Evolutionary conservation across 1,140 invertebrate genomes (phyloP), one percentile per base, ranked within the genome.

Genomic region (Psilanteris sp.): DNA sequence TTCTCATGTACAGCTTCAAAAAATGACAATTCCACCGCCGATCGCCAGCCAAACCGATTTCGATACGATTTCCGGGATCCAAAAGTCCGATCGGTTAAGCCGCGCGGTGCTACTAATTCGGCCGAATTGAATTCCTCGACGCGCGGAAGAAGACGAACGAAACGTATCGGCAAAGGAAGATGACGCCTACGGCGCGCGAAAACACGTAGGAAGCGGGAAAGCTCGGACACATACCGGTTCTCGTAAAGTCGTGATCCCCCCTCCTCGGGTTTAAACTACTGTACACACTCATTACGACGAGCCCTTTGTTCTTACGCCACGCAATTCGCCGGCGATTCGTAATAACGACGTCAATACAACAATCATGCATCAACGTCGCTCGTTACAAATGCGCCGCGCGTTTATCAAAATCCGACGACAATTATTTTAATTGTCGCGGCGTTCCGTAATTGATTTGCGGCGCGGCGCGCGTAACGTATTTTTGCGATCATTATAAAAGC

Each of bases 231-330:
- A 83, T 85, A 84, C 84, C 84, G 83, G 84, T 85, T 81, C 73
- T 81, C 46, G 41, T 59, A 72, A 82, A 82, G 79, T 81, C 81
- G 79, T 82, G 81, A 82, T 81, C 79, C 77, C 76, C 57, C 71
- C 43, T 43, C 37, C 55, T 34, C 32, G 48, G 34, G 55, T 75
- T 80, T 70, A 75, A 83, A 82, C 82, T 82, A 83, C 79, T 76
- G 82, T 82, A 67, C 72, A 79, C 74, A 74, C 78, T 84, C 81
- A 84, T 84, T 83, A 85, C 74, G 43, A 43, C n/a, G 59, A 71
- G 18, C 67, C 74, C 67, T 79, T 80, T 73, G 62, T 75, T 73
- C 72, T 77, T 80, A 72, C 55, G 55, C 3, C 44, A 13, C 37
- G 34, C 67, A 61, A 54, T n/a, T n/a, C 43, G 13, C 55, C 20